Conservation (phyloP, 1,140 invertebrate genomes). For the Heliconius hermathena region DNA sequence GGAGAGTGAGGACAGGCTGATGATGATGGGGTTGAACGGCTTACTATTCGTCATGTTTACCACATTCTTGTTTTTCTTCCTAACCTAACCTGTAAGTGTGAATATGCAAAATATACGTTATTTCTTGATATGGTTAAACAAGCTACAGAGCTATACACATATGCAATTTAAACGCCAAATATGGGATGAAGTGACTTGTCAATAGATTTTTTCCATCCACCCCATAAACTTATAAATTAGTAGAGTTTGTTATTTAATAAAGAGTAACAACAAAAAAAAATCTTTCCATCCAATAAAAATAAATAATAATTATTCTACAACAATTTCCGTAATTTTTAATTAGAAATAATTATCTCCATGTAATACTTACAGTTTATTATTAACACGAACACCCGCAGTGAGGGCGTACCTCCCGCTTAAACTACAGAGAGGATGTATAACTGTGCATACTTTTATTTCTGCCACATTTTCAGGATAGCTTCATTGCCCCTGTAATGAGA, state of each 20-base stretch:
- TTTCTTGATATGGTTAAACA: too few species aligned
- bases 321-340: too few species aligned
- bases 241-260: not conserved
- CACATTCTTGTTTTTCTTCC: too few species aligned
- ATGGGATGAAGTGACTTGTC: not conserved
- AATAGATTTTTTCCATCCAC: not conserved
- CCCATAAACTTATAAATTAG: too few species aligned
- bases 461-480: slow-evolving; percentile 54
- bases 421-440: slow-evolving; percentile 25
- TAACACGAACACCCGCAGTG: slow-evolving; percentile 15
- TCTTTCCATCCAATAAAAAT: not conserved
- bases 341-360: not conserved
- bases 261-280: not conserved
- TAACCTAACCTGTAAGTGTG: too few species aligned
- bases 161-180: not conserved
- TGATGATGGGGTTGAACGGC: too few species aligned
- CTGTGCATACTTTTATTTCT: slow-evolving; percentile 44
- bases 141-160: too few species aligned
- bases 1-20: too few species aligned
- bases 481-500: slow-evolving; percentile 48
- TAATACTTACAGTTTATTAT: not conserved
- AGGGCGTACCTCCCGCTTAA: slow-evolving; percentile 11
- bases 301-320: too few species aligned
- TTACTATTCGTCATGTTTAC: too few species aligned
- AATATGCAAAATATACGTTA: too few species aligned